phyloP scores from a whole-genome alignment of 2,888 invertebrate genomes.

The Leptinotarsa tumamoca region DNA sequence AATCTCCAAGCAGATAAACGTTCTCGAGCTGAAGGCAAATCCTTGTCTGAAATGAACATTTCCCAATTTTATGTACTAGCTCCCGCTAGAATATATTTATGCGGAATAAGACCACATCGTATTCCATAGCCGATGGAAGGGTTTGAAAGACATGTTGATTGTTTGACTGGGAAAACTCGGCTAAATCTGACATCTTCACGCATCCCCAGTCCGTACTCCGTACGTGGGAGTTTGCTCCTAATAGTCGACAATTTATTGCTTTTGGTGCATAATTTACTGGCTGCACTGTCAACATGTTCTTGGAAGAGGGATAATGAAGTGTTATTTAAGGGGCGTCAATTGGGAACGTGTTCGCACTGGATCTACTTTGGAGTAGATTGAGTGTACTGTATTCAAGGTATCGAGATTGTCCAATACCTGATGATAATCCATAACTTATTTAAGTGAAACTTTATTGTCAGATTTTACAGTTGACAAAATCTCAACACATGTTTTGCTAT shows the following conservation, averaged over 20 bases:
- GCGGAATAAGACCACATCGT: neutral
- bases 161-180: constrained; percentile 32
- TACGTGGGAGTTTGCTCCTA: constrained; percentile 13
- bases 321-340: neutral
- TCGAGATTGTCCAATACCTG: neutral
- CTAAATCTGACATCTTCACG: constrained; percentile 36
- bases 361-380: neutral
- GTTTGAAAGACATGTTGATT: constrained; percentile 25
- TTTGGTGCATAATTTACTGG: constrained; percentile 27
- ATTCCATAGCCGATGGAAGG: neutral
- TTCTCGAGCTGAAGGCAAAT: neutral
- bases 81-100: neutral
- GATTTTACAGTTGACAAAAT: too few species aligned
- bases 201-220: constrained; percentile 23
- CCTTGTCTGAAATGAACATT: neutral
- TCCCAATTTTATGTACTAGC: neutral
- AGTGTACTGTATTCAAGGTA: neutral
- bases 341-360: neutral
- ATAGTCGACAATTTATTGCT: constrained; percentile 22
- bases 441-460: too few species aligned
- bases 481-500: too few species aligned
- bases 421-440: neutral
- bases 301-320: neutral
- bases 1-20: too few species aligned
- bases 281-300: neutral